Evolutionary conservation across 2,888 invertebrate species (phyloP).

Genomic region (Tetragonula carbonaria): DNA sequence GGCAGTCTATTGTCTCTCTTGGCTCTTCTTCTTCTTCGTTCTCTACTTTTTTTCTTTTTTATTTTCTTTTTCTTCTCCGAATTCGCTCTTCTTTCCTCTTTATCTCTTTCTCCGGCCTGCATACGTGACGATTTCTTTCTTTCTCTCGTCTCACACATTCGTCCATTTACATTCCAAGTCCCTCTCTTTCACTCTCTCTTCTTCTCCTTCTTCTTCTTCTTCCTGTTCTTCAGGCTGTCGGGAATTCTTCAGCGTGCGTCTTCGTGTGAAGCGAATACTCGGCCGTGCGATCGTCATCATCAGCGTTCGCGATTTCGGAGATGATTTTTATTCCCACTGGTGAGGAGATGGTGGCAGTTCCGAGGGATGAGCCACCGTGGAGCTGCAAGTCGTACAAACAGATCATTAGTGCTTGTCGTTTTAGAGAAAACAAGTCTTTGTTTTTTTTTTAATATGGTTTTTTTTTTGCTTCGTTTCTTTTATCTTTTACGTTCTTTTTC

Average conservation of each 20-base stretch:
- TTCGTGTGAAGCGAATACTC: conserved; percentile 54
- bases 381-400: conserved; percentile 88
- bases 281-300: conserved; percentile 30
- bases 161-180: too few species aligned
- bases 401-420: conserved; percentile 66
- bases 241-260: conserved; percentile 34
- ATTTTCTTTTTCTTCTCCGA: conserved; percentile 22
- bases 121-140: background rate
- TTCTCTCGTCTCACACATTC: background rate
- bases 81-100: conserved; percentile 1
- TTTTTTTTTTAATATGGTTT: conserved; percentile 6
- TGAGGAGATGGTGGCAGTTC: conserved; percentile 99
- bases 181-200: background rate
- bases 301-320: conserved; percentile 59
- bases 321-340: conserved; percentile 94
- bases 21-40: conserved; percentile 73
- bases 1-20: conserved; percentile 84
- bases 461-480: conserved; percentile 4
- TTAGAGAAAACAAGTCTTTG: conserved; percentile 24
- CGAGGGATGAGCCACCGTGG: conserved; percentile 98
- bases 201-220: conserved; percentile 10
- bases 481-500: background rate
- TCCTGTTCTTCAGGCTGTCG: conserved; percentile 49
- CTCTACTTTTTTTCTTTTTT: conserved; percentile 6
- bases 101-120: background rate